These are phyloP conservation scores for Lithophane leautieri DNA, from an alignment of 2,888 invertebrate genomes.

Conservation along the genomic window DNA sequence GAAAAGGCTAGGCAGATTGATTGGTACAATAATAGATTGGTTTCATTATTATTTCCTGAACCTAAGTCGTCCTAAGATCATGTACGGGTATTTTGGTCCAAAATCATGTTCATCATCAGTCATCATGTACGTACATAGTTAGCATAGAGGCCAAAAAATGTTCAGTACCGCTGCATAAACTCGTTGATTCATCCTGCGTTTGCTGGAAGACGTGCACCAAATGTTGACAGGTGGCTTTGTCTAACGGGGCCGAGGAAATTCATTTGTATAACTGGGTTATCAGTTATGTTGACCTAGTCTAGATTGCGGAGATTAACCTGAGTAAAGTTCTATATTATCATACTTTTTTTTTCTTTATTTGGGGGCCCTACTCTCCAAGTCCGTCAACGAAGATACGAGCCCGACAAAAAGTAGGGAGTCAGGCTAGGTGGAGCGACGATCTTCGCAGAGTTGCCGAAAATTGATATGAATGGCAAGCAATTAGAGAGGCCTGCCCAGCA, in stretches of 20 bases:
- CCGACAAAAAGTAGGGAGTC: too few species aligned
- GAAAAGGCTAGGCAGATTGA: too few species aligned
- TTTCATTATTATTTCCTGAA: background rate
- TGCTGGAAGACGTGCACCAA: slow-evolving; percentile 47
- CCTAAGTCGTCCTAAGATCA: background rate
- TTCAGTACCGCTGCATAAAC: slow-evolving; percentile 36
- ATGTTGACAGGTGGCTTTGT: slow-evolving; percentile 61
- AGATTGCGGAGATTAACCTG: slow-evolving; percentile 30
- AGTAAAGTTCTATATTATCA: background rate
- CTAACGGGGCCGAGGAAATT: slow-evolving; percentile 51
- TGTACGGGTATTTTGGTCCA: background rate
- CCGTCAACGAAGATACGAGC: background rate
- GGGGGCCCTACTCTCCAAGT: background rate
- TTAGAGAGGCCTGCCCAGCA: too few species aligned
- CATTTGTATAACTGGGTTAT: slow-evolving; percentile 54
- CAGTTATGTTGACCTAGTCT: slow-evolving; percentile 47
- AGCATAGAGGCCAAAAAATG: background rate
- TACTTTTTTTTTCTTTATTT: background rate
- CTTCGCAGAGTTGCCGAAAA: too few species aligned
- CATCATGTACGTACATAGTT: background rate
- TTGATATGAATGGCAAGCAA: too few species aligned
- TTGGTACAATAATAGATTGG: background rate
- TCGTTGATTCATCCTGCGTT: slow-evolving; percentile 56
- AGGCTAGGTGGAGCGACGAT: too few species aligned
- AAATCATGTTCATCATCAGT: background rate